Evolutionary conservation across 2,113 vertebrate species (phyloP).

Genomic region (Bubo bubo): DNA sequence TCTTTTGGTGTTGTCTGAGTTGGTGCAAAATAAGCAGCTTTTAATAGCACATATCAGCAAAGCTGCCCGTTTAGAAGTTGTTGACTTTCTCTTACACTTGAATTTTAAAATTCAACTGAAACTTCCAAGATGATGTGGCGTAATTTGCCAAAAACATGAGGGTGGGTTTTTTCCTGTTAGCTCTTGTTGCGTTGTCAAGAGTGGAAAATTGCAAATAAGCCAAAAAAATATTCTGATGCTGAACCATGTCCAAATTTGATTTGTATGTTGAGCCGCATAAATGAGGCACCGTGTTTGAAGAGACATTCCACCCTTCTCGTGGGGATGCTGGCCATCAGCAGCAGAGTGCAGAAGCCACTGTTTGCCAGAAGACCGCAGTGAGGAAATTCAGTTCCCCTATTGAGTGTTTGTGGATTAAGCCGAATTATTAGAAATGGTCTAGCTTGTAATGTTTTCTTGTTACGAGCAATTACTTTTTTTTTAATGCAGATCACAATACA

Average conservation of each 20-base stretch:
- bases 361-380: neutral
- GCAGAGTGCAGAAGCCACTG: rapidly evolving
- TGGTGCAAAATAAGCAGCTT: slow-evolving; percentile 2
- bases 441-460: neutral
- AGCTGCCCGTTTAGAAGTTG: neutral
- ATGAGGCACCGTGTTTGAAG: neutral
- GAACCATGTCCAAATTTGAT: neutral
- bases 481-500: neutral
- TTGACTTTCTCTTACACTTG: neutral
- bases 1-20: neutral
- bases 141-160: neutral
- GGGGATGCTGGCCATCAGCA: neutral
- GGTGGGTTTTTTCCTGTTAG: neutral
- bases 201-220: neutral
- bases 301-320: rapidly evolving
- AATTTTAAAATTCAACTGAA: neutral
- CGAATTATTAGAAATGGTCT: neutral
- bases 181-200: neutral
- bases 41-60: neutral
- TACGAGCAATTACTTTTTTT: neutral
- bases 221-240: neutral
- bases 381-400: neutral
- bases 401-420: neutral
- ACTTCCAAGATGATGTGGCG: neutral
- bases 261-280: neutral